Conservation (phyloP, 2,113 vertebrate species). For the Lepus timidus region DNA sequence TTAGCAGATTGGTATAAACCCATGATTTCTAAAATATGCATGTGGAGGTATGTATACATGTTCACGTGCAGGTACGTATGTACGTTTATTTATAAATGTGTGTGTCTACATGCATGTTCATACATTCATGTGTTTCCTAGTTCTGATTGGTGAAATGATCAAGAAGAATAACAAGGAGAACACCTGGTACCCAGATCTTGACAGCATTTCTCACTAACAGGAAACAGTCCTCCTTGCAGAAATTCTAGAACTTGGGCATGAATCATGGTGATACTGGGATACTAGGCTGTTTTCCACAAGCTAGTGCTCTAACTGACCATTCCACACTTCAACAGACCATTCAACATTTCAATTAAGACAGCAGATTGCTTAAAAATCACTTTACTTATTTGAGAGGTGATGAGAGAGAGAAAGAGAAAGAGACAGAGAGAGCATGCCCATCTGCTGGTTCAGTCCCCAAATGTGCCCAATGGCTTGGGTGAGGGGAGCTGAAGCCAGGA, state of each 20-base stretch:
- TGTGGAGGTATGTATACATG: not conserved
- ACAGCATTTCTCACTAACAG: not conserved
- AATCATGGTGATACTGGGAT: not conserved
- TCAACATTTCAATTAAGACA: not conserved
- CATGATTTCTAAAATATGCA: not conserved
- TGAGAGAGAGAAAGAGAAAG: no score
- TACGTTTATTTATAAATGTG: not conserved
- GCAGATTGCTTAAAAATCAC: no score
- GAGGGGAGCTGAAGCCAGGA: no score
- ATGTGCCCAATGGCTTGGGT: no score
- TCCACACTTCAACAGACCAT: not conserved
- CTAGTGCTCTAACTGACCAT: no score
- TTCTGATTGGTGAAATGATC: not conserved
- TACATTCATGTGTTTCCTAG: not conserved
- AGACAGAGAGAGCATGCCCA: no score
- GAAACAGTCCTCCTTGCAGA: not conserved
- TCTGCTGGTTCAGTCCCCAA: no score
- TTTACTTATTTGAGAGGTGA: no score
- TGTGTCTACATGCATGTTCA: not conserved
- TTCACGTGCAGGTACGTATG: not conserved
- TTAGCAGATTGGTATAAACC: not conserved
- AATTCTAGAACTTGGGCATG: not conserved
- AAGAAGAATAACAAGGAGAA: not conserved
- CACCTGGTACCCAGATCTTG: not conserved
- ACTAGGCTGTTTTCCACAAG: not conserved